These are phyloP conservation scores for Balearica regulorum DNA, from an alignment of 2,797 vertebrate genomes.

Conservation along the genomic window DNA sequence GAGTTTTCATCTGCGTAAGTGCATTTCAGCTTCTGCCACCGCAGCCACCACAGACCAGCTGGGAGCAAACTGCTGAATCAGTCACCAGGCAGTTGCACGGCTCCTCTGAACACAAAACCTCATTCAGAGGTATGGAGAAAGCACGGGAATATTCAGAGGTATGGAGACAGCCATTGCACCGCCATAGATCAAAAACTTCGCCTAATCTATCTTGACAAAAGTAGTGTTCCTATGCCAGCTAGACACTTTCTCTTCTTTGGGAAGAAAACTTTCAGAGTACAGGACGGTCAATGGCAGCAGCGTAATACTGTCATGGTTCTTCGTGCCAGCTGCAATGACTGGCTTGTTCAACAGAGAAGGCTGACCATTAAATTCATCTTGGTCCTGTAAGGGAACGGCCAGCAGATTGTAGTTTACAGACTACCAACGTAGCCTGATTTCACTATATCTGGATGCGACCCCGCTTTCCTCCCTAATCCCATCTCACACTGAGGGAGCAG, in stretches of 20 bases:
- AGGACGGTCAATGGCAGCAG: background rate
- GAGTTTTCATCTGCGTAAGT: background rate
- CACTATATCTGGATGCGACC: background rate
- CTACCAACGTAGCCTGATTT: background rate
- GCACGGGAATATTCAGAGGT: background rate
- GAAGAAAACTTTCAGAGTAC: background rate
- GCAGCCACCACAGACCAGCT: background rate
- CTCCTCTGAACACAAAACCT: background rate
- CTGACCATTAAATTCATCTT: background rate
- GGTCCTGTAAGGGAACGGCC: background rate
- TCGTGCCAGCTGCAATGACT: background rate
- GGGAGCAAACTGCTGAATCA: constrained; percentile 16
- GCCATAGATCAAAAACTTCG: background rate
- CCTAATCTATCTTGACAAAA: background rate
- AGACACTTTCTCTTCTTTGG: background rate
- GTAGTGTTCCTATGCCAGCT: background rate
- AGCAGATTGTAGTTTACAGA: background rate
- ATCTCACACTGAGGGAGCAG: background rate
- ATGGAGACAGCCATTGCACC: background rate
- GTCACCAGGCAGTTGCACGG: background rate
- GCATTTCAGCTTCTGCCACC: background rate
- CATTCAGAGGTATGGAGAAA: background rate
- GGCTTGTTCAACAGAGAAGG: background rate
- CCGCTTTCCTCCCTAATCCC: background rate
- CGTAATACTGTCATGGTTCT: background rate